Percentiles rank a stretch among this genome's conserved stretches.
phyloP scores from a whole-genome alignment of 2,113 vertebrate species.

The Ceuthmochares aereus region DNA sequence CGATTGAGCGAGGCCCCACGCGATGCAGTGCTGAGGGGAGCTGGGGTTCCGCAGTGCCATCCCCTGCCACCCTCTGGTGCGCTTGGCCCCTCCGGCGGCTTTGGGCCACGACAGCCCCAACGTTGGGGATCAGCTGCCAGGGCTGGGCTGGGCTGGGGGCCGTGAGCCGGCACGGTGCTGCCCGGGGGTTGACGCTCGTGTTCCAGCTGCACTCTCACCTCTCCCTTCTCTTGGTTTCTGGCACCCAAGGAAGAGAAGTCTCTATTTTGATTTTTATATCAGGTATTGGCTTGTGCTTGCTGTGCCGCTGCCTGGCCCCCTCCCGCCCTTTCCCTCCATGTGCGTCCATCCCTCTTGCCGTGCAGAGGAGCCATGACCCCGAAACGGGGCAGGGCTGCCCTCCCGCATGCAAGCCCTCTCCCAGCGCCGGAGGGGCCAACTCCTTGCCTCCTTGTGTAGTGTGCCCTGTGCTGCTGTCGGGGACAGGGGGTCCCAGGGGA shows the following conservation, averaged over 20 bases:
- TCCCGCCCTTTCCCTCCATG: not conserved
- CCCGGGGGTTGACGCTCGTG: slow-evolving; percentile 16
- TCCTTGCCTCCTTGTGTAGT: slow-evolving; percentile 43
- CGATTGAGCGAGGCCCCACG: not conserved
- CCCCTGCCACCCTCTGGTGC: not conserved
- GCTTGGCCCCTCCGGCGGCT: not conserved
- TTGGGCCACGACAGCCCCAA: not conserved
- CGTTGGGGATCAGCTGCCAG: not conserved
- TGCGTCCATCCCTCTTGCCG: slow-evolving; percentile 48
- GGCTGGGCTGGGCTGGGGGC: slow-evolving; percentile 34
- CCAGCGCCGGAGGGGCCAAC: not conserved
- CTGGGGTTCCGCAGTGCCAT: not conserved
- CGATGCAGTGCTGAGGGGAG: not conserved
- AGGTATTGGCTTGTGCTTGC: slow-evolving; percentile 84
- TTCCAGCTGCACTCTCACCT: slow-evolving; percentile 68
- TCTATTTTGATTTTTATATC: slow-evolving; percentile 96
- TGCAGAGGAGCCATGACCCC: slow-evolving; percentile 48
- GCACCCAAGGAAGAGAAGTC: slow-evolving; percentile 92
- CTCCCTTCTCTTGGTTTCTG: slow-evolving; percentile 82
- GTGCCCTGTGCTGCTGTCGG: slow-evolving; percentile 59
- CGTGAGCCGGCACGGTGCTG: not conserved
- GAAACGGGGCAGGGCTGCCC: not conserved
- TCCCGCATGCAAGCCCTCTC: slow-evolving; percentile 33
- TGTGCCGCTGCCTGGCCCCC: slow-evolving; percentile 59
- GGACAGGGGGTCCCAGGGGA: not conserved